Evolutionary conservation across 2,113 vertebrate species (phyloP), one percentile per base, ranked within the genome.

Genomic region (Podarcis muralis): DNA sequence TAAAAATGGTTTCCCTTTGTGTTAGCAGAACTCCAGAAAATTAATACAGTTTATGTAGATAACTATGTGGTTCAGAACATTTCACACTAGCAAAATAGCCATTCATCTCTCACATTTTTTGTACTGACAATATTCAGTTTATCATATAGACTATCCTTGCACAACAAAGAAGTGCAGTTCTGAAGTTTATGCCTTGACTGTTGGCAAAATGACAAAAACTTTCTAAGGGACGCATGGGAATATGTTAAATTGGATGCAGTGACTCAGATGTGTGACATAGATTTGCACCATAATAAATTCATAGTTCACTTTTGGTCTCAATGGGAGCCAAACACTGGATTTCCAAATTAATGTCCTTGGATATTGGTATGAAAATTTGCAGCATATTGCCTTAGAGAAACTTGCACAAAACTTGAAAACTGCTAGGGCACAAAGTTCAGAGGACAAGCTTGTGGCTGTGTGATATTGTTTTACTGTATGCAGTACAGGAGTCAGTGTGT

Each of bases 91-190:
- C 25, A 68, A 79, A 53, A 94, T 66, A 16, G 94, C 89, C 89
- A 71, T 65, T 79, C 1, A 15, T 20, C 0, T 53, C 9, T 8
- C 30, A 16, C 8, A 1, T 5, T 27, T 5, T 35, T 57, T 74
- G 9, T 94, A 93, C 13, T n/a, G 3, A 85, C 94, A 75, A 81
- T 88, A 84, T 81, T 23, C 16, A 86, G 59, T 23, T 62, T 40
- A 75, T 75, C 20, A 75, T 59, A 79, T 53, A n/a, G 48, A 20
- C 53, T 53, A 35, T 35, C 57, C 79, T 9, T 35, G n/a, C 3
- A 62, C 23, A 48, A 53, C 25, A 68, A 68, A 83, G 23, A 30
- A 23, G 30, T 27, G 5, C 22, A 66, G 20, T 68, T 40, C 65
- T 83, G 65, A 48, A n/a, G 27, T 83, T 83, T 37, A 22, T 83